Base-by-base conservation (phyloP, 2,888 invertebrate genomes). In the Tinea pellionella region DNA sequence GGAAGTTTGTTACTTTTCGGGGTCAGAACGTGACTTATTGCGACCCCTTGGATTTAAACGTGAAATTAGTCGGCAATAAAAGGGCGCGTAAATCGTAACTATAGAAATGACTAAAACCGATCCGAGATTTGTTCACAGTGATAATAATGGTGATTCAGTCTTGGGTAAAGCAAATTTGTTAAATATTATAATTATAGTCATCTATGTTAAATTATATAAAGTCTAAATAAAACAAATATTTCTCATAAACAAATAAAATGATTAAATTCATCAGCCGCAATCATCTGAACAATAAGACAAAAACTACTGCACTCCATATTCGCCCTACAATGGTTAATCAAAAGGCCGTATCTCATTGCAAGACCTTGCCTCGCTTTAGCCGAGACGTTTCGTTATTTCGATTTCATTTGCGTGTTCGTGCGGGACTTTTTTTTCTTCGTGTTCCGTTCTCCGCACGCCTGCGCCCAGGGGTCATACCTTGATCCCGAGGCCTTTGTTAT, bases 331-430 rank as follows among this genome's bases (percentile, higher is more conserved):
- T 82, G 76, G 82, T 73, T 84, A 86, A 86, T 87, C 86, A 86
- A 84, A 86, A 77, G 69, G 74, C 76, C 77, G 79, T 84, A 85
- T 86, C 85, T 86, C 79, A 82, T 77, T 78, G 72, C 70, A 74
- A 74, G 80, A 78, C 80, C 77, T 79, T 79, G 69, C 66, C 62
- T 67, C 62, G 63, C 63, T 67, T 70, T 32, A 32, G 60, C 56
- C 59, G 61, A 69, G 74, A 75, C 74, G 72, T 75, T 75, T 77
- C 77, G 80, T 77, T 86, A 86, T 86, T 86, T 83, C 86, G 85
- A 83, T 86, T 85, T 84, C 86, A 86, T 86, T 87, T 86, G 84
- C 84, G 77, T 83, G 80, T 78, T 81, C 84, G 82, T 81, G 85
- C 77, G 70, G 66, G 11, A 63, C 62, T 72, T 77, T 56, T 79